Base-by-base conservation (phyloP, 2,888 invertebrate genomes). In the Troilus luridus region DNA sequence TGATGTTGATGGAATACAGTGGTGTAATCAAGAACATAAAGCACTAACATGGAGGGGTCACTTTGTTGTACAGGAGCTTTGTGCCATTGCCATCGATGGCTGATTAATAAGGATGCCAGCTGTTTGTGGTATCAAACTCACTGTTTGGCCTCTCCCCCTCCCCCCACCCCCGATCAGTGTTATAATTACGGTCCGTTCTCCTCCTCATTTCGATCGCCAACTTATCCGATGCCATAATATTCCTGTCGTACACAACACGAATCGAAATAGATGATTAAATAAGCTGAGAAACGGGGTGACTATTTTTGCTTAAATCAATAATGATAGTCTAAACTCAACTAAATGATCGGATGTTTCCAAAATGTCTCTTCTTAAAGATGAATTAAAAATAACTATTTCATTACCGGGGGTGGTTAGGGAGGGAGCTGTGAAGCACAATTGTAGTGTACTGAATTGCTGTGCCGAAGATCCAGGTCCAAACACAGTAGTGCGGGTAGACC, bases 81-180 rank as follows among this genome's bases (percentile, higher is more conserved):
- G 72, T 77, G 72, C 27, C 72, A 12, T 14, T 67, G 67, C 67
- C 67, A 67, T 67, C 27, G 72, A 77, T 77, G 72, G 72, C 72
- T 77, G 41, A 77, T 77, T 77, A 77, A 77, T 77, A 77, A 77
- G 41, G 27, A 77, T 19, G 72, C 17, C 41, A 19, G 9, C 27
- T 77, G 72, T 77, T 77, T 77, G 72, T 77, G 41, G 72, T 77
- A 77, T 77, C 72, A 77, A 77, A 24, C 72, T 77, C 72, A 41
- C 41, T 27, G 27, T 77, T 77, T 27, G 27, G 17, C 72, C 6
- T n/a, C n/a, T 7, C 41, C 24, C 17, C 72, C 72, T n/a, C n/a
- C n/a, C n/a, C n/a, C n/a, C n/a, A n/a, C n/a, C n/a, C 1, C 1
- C 1, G 17, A 1, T 41, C 72, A 77, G 41, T 77, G 72, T 77